Evolutionary conservation across 2,113 vertebrate species (phyloP).

Genomic region (Sinosuthora webbiana): DNA sequence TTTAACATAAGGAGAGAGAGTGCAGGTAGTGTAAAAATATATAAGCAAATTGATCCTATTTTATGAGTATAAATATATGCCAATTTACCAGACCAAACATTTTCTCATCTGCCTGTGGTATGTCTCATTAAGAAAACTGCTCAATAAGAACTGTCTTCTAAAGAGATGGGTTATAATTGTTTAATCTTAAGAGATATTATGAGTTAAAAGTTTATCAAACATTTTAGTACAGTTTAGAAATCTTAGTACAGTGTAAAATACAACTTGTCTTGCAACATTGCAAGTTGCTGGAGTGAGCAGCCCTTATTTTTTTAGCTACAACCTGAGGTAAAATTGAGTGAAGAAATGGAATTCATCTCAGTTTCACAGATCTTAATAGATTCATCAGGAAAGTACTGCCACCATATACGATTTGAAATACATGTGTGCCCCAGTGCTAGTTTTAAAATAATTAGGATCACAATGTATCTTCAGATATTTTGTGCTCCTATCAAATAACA

Average conservation of each 20-base stretch:
- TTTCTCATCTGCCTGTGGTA: not conserved
- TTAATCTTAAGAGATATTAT: slow-evolving; percentile 4
- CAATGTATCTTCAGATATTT: not conserved
- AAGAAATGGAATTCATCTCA: not conserved
- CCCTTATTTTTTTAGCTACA: not conserved
- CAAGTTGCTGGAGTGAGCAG: not conserved
- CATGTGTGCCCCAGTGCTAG: not conserved
- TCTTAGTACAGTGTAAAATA: not conserved
- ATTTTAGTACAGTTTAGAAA: not conserved
- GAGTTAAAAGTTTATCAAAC: not conserved
- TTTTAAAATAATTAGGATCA: not conserved
- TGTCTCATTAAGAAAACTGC: not conserved
- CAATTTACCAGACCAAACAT: not conserved
- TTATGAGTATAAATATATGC: not conserved
- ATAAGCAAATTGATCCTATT: not conserved
- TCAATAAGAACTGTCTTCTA: not conserved
- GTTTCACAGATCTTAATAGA: not conserved
- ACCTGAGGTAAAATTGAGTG: not conserved
- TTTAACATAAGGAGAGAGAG: not conserved
- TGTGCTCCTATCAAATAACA: not conserved
- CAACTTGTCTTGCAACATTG: not conserved
- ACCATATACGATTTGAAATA: not conserved
- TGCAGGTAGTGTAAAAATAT: not conserved
- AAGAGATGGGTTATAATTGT: not conserved
- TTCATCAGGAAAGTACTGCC: not conserved